Evolutionary conservation across 92 coral and sea anemone genomes (phyloP), one percentile per base, ranked within the genome.

Genomic region (Palythoa caribaeorum): DNA sequence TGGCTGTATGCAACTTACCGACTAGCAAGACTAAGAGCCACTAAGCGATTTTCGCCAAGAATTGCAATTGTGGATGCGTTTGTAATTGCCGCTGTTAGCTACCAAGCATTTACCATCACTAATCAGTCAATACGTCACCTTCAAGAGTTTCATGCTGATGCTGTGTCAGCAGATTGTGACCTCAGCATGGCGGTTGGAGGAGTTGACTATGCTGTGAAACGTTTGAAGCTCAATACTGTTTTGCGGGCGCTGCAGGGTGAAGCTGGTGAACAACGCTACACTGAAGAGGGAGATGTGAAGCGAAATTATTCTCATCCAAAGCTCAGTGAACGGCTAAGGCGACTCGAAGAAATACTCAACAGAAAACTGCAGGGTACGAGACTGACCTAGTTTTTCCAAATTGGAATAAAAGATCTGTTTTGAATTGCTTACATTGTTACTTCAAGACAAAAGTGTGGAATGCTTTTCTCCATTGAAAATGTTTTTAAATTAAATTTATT

Each of bases 81-180:
- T 44, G 72, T 91, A 16, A 57, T 97, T 2, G 90, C 94, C 86
- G 85, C 90, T 66, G 47, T 89, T 19, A 95, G 99, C 73, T 94
- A 89, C 79, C 74, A 85, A n/a, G 68, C 91, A 38, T 95, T 87
- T 74, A 79, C 80, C 51, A 70, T 83, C 71, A 88, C 91, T 6
- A 87, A 91, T 19, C 87, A 93, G 9, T 68, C 77, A 12, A 88
- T 97, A 10, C 92, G 83, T 44, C 93, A 94, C 76, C 74, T 83
- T 65, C 96, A 90, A 71, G 99, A 97, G 78, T 95, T 91, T 87
- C 87, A 76, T 62, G 99, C 99, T 3, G 99, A 97, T 63, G 91
- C 90, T 66, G 78, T 54, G 47, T 94, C 94, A 66, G 99, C 98
- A 12, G 92, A 87, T 62, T 87, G 90, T 54, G 98, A 94, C 50